Evolutionary conservation across 1,140 invertebrate species (phyloP), one percentile per base, ranked within the genome.

Genomic region (Microplitis mediator): DNA sequence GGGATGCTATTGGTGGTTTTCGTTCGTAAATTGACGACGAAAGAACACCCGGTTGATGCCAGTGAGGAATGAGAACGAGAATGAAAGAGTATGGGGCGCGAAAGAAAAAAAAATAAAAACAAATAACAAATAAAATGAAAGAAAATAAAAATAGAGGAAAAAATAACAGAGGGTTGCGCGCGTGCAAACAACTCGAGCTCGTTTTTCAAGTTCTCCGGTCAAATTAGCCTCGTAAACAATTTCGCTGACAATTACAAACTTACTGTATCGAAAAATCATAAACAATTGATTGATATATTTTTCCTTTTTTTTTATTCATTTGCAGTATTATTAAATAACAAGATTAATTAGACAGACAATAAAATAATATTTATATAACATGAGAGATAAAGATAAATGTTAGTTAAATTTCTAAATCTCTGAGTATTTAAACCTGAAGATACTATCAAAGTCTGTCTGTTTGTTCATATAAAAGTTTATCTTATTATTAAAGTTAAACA

Each of bases 221-320:
- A 77, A 80, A 80, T 80, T 80, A 78, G 78, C 75, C 73, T 75
- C 78, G 75, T 76, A 78, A 77, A 78, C 74, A 76, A 75, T 78
- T 77, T 77, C 61, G 58, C 35, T 14, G 56, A 14, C 32, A 58
- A 45, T 39, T 45, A 39, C 11, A 39, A 14, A 58, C 52, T 1
- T n/a, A 56, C 14, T n/a, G 4, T 54, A 68, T 34, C 23, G 23
- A 23, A 23, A 23, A 58, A 69, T n/a, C 23, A 58, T 23, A 31
- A 58, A 23, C 16, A 58, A 58, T 45, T 45, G 39, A 45, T 4
- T 9, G 39, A 45, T 45, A 45, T 6, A 6, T 45, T 6, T 45
- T 6, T 6, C 3, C 11, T 45, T 6, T 45, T 45, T 45, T 45
- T 45, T 45, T 9, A 45, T 45, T 45, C 6, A 45, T 9, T 11